Percentiles rank a stretch among this genome's conserved stretches.
Evolutionary conservation across 2,113 vertebrate genomes (phyloP).

Genomic region (Alosa alosa): DNA sequence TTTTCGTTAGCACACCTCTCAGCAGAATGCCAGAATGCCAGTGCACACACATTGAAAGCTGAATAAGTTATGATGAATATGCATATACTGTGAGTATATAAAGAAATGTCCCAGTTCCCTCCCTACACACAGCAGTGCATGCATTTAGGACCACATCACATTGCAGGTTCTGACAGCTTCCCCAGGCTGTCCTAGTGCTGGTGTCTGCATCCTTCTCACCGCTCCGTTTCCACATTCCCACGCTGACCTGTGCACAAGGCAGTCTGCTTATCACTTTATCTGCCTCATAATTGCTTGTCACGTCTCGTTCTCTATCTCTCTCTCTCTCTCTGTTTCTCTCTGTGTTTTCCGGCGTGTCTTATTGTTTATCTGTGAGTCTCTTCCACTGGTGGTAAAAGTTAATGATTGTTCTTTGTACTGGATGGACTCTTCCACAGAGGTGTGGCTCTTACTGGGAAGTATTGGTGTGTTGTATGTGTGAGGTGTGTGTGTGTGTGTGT

Average conservation of each 20-base stretch:
- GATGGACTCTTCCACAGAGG: neutral
- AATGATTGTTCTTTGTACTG: constrained; percentile 35
- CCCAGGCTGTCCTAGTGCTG: too few relatives aligned
- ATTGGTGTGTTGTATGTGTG: neutral
- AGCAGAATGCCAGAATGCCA: too few relatives aligned
- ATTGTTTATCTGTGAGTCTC: constrained; percentile 8
- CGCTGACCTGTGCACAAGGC: neutral
- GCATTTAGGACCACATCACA: neutral
- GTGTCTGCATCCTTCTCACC: neutral
- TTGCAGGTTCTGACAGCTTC: too few relatives aligned
- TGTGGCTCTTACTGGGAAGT: neutral
- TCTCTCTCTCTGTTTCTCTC: constrained; percentile 3
- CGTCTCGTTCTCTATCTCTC: neutral
- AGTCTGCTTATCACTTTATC: neutral
- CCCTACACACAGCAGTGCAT: neutral
- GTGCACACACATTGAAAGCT: too few relatives aligned
- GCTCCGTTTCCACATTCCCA: neutral
- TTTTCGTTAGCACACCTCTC: neutral
- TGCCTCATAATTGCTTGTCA: neutral
- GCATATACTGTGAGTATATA: neutral
- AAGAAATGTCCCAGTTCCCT: neutral
- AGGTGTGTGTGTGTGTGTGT: neutral
- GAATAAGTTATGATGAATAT: too few relatives aligned
- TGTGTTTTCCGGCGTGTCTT: constrained; percentile 10
- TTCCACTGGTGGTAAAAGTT: constrained; percentile 35